Percentiles rank a stretch among this genome's conserved stretches.
phyloP scores from a whole-genome alignment of 2,888 invertebrate species.

The Dolichopus griseipennis region DNA sequence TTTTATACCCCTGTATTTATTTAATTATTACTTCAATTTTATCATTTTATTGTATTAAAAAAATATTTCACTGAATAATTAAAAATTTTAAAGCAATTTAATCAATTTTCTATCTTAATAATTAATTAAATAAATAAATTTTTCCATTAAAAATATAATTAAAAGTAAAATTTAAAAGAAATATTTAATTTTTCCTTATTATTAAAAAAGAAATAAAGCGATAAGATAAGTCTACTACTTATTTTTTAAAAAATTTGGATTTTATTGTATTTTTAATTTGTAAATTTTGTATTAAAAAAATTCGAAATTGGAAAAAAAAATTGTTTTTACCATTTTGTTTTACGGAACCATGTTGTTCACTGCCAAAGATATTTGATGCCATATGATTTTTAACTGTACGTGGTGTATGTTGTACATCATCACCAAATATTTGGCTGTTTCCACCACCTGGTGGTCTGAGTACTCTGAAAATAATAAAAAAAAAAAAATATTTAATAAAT shows the following conservation, averaged over 20 bases:
- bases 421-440: slow-evolving; percentile 50
- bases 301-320: not conserved
- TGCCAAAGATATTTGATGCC: slow-evolving; percentile 44
- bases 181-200: too few relatives aligned
- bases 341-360: slow-evolving; percentile 35
- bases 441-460: slow-evolving; percentile 56
- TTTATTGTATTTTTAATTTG: too few relatives aligned
- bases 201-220: slow-evolving; percentile 16
- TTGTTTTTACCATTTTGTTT: slow-evolving; percentile 39
- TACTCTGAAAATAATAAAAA: slow-evolving; percentile 46
- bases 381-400: slow-evolving; percentile 42
- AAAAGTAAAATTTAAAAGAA: too few relatives aligned
- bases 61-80: too few relatives aligned
- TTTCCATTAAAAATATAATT: too few relatives aligned
- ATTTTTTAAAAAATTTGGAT: slow-evolving; percentile 1
- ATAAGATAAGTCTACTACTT: not conserved
- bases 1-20: too few relatives aligned
- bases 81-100: too few relatives aligned
- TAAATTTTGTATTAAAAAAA: too few relatives aligned
- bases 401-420: slow-evolving; percentile 37
- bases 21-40: too few relatives aligned
- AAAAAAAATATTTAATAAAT: slow-evolving; percentile 14
- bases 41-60: too few relatives aligned
- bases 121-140: too few relatives aligned
- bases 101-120: too few relatives aligned